Percentiles rank a stretch among this genome's conserved stretches.
These are phyloP conservation scores for Rhaphigaster nebulosa DNA, from an alignment of 2,888 invertebrate species.

Conservation along the genomic window DNA sequence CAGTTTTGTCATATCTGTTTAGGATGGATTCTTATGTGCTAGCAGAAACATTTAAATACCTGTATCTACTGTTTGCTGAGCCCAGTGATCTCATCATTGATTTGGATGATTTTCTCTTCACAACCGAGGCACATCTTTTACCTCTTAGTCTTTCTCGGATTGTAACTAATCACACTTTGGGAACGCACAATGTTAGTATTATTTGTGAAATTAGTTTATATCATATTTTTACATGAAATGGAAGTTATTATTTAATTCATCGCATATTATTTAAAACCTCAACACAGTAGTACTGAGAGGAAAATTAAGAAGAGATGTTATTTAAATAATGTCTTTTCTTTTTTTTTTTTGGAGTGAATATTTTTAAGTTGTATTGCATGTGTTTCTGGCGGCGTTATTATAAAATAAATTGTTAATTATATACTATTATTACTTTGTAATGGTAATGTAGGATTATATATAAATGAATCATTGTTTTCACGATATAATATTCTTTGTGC, in stretches of 20 bases:
- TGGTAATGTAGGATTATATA: no score
- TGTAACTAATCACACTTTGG: constrained; percentile 61
- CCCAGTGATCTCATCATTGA: constrained; percentile 85
- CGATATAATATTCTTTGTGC: no score
- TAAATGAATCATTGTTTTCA: no score
- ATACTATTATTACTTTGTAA: background rate
- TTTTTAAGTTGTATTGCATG: background rate
- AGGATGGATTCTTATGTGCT: constrained; percentile 98
- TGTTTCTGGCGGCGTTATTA: background rate
- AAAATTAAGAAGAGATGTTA: background rate
- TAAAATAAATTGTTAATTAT: background rate
- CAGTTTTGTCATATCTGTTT: constrained; percentile 48
- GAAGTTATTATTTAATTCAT: background rate
- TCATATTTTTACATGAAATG: background rate
- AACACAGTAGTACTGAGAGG: background rate
- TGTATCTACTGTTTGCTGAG: constrained; percentile 93
- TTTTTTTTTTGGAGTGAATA: background rate
- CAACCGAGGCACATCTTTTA: constrained; percentile 95
- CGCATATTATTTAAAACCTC: background rate
- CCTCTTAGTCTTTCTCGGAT: constrained; percentile 84
- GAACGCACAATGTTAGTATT: constrained; percentile 61
- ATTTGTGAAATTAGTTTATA: background rate
- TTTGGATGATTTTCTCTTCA: constrained; percentile 89
- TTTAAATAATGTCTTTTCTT: background rate
- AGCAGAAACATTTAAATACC: constrained; percentile 97